These are phyloP conservation scores for Drosophila ezoana DNA, from an alignment of 2,888 invertebrate genomes.

Conservation along the genomic window DNA sequence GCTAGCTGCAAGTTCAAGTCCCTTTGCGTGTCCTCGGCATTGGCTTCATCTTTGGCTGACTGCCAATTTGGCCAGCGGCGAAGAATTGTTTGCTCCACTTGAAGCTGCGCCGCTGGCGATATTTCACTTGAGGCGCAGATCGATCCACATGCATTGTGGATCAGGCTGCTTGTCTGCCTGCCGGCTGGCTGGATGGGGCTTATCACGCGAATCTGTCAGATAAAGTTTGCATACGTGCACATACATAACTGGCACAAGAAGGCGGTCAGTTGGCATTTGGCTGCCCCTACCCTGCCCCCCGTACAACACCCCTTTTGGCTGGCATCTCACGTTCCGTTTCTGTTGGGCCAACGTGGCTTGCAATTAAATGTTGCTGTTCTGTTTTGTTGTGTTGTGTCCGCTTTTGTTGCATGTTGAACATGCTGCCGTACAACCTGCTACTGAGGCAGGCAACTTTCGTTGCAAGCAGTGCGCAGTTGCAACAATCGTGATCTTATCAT, in stretches of 20 bases:
- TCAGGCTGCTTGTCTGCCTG: constrained; percentile 15
- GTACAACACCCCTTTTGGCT: not conserved
- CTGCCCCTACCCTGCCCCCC: not conserved
- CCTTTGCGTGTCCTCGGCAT: constrained; percentile 59
- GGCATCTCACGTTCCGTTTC: constrained; percentile 53
- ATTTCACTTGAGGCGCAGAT: constrained; percentile 71
- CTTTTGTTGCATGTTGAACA: constrained; percentile 64
- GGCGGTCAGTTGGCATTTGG: constrained; percentile 43
- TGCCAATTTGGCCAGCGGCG: constrained; percentile 65
- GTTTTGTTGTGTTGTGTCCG: constrained; percentile 34
- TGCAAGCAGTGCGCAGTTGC: constrained; percentile 30
- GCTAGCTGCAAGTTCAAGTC: constrained; percentile 15
- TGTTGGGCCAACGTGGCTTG: constrained; percentile 71
- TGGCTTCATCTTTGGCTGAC: constrained; percentile 25
- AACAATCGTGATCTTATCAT: constrained; percentile 78
- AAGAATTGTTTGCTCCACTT: constrained; percentile 46
- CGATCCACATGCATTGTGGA: constrained; percentile 52
- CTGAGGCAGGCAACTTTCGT: constrained; percentile 48
- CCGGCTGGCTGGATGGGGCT: constrained; percentile 36
- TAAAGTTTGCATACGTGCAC: constrained; percentile 74
- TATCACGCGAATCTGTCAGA: constrained; percentile 79
- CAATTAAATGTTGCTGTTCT: constrained; percentile 65
- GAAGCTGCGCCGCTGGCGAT: constrained; percentile 61
- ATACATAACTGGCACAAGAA: constrained; percentile 63
- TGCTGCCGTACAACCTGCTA: constrained; percentile 67